Percentiles rank a stretch among this genome's conserved stretches.
These are phyloP conservation scores for Saccostrea cuccullata DNA, from an alignment of 1,140 invertebrate species.

Conservation along the genomic window DNA sequence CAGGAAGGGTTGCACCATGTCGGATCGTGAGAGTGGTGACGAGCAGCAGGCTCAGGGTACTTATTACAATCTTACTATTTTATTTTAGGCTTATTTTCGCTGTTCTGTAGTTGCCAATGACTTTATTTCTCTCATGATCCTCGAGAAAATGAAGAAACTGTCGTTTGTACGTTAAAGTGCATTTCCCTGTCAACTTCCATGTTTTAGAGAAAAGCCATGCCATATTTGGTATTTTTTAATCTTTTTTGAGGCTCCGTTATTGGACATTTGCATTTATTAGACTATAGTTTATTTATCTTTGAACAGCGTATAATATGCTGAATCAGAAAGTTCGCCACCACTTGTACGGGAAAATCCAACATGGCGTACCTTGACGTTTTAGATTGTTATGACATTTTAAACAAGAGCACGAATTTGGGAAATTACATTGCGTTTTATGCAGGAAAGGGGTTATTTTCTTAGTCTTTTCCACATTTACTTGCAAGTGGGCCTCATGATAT, in stretches of 20 bases:
- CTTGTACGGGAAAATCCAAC: constrained; percentile 29
- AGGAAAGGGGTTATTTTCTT: not conserved
- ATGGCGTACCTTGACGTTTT: constrained; percentile 21
- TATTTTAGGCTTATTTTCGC: not conserved
- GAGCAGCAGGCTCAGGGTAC: constrained; percentile 71
- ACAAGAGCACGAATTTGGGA: not conserved
- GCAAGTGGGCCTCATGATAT: not conserved
- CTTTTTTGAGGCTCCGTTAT: not conserved
- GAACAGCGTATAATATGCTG: not conserved
- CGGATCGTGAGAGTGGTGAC: constrained; percentile 75
- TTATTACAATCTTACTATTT: constrained; percentile 10
- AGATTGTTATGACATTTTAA: constrained; percentile 13
- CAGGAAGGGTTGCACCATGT: constrained; percentile 75
- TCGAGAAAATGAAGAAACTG: not conserved
- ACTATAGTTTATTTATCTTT: not conserved
- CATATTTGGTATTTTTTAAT: not conserved
- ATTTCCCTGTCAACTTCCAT: not conserved
- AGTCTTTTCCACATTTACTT: not conserved
- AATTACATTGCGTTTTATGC: not conserved
- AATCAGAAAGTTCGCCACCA: constrained; percentile 12
- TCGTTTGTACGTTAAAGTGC: constrained; percentile 7
- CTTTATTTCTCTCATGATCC: constrained; percentile 27
- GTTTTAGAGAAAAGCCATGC: not conserved
- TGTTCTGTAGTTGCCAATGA: not conserved
- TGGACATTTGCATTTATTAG: not conserved